These are phyloP conservation scores for Poeciliopsis retropinna DNA, from an alignment of 2,113 vertebrate species.

Conservation along the genomic window DNA sequence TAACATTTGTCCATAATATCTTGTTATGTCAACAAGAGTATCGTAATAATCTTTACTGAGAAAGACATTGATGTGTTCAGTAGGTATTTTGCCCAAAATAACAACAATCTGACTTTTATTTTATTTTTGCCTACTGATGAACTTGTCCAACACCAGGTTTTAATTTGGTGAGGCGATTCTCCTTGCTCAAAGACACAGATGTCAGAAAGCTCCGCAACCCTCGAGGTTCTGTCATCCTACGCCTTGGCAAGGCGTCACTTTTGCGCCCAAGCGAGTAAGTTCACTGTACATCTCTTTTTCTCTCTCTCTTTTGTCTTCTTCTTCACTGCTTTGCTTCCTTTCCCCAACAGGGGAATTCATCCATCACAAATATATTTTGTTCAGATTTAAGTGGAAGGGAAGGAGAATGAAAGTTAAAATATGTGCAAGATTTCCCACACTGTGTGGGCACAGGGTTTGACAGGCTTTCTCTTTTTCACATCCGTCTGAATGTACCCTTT, in stretches of 20 bases:
- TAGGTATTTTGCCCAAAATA: not conserved
- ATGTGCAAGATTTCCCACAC: constrained; percentile 21
- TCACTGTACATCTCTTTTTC: not conserved
- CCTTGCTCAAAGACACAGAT: constrained; percentile 85
- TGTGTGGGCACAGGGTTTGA: not conserved
- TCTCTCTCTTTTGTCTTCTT: not conserved
- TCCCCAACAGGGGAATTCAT: not conserved
- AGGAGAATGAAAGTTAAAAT: constrained; percentile 1
- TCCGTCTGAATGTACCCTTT: constrained; percentile 12
- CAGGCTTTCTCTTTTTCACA: constrained; percentile 13
- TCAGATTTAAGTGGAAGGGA: constrained; percentile 1
- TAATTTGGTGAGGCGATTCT: constrained; percentile 90
- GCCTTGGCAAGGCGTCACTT: constrained; percentile 85
- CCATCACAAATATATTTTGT: not conserved
- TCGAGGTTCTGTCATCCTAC: constrained; percentile 85
- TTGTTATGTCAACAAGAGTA: not conserved
- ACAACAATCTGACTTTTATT: not conserved
- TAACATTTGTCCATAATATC: not conserved
- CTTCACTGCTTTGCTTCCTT: not conserved
- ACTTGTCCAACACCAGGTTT: constrained; percentile 83
- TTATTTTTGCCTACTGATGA: constrained; percentile 34
- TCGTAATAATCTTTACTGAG: not conserved
- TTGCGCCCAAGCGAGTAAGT: constrained; percentile 88
- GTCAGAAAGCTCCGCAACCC: constrained; percentile 91
- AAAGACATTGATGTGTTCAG: not conserved